Conservation (phyloP, 2,888 invertebrate genomes). For the Drosophila mettleri region DNA sequence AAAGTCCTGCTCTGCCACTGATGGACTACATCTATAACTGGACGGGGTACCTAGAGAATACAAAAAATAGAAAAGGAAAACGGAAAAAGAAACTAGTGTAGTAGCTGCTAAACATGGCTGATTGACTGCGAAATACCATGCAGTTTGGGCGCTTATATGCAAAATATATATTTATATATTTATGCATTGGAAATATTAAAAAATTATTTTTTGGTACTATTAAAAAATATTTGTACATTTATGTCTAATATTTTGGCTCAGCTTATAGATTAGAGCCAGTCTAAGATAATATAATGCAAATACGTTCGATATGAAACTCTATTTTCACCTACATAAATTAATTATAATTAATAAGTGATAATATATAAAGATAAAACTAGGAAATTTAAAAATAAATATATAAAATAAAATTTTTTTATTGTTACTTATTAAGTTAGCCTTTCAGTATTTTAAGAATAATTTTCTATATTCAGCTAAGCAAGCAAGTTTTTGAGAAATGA, state of each 20-base stretch:
- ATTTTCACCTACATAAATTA: too few species aligned
- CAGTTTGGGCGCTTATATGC: neutral
- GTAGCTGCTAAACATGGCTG: neutral
- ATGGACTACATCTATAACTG: slow-evolving; percentile 53
- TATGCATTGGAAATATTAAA: neutral
- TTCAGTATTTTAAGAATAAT: too few species aligned
- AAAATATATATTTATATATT: neutral
- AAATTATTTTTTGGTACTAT: too few species aligned
- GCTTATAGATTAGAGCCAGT: neutral
- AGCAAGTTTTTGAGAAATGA: too few species aligned
- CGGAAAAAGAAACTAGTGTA: slow-evolving; percentile 32
- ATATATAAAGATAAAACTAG: too few species aligned
- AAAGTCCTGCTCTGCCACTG: slow-evolving; percentile 55
- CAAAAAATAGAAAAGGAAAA: slow-evolving; percentile 9
- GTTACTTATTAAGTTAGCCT: too few species aligned
- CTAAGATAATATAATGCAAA: neutral
- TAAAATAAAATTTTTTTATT: too few species aligned
- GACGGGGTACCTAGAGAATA: slow-evolving; percentile 45
- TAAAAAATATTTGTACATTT: neutral
- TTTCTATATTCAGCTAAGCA: too few species aligned
- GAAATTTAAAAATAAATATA: too few species aligned
- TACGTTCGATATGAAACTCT: neutral
- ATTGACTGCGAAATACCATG: slow-evolving; percentile 18
- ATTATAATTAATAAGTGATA: too few species aligned
- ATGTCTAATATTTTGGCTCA: neutral